Conservation (phyloP, 2,797 vertebrate genomes). For the Intellagama lesueurii region DNA sequence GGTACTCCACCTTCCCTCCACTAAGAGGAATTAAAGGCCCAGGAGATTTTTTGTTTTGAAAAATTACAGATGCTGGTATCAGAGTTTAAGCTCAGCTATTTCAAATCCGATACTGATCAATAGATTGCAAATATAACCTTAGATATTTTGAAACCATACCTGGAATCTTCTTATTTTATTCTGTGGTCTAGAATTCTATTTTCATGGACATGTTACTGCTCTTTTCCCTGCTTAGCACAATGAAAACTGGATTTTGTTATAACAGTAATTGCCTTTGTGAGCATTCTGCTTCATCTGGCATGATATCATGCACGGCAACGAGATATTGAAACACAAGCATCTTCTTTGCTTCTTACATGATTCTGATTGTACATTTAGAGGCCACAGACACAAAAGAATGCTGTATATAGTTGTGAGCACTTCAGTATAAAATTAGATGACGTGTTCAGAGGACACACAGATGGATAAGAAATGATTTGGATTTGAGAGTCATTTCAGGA, state of each 20-base stretch:
- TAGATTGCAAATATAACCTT: slow-evolving; percentile 45
- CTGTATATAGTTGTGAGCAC: slow-evolving; percentile 33
- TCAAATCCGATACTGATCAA: slow-evolving; percentile 31
- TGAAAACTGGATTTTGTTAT: slow-evolving; percentile 59
- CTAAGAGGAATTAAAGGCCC: background rate
- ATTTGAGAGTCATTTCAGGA: background rate
- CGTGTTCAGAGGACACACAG: background rate
- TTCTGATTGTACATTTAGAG: slow-evolving; percentile 54
- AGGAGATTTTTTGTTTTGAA: slow-evolving; percentile 1
- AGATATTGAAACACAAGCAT: slow-evolving; percentile 62
- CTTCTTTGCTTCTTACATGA: slow-evolving; percentile 40
- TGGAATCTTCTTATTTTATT: slow-evolving; percentile 36
- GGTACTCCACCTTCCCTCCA: no score
- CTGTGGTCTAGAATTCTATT: slow-evolving; percentile 46
- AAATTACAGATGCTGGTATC: background rate
- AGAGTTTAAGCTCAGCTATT: slow-evolving; percentile 40
- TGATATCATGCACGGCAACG: slow-evolving; percentile 59
- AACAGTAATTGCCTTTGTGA: slow-evolving; percentile 59
- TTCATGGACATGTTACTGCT: slow-evolving; percentile 41
- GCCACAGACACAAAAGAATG: slow-evolving; percentile 38
- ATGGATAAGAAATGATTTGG: slow-evolving; percentile 20
- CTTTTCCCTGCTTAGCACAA: slow-evolving; percentile 46
- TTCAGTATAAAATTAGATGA: slow-evolving; percentile 16
- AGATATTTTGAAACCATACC: slow-evolving; percentile 42
- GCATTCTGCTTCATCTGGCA: slow-evolving; percentile 60